Percentiles rank a stretch among this genome's conserved stretches.
Conservation (phyloP, 2,888 invertebrate species). For the Hyppa rectilinea region DNA sequence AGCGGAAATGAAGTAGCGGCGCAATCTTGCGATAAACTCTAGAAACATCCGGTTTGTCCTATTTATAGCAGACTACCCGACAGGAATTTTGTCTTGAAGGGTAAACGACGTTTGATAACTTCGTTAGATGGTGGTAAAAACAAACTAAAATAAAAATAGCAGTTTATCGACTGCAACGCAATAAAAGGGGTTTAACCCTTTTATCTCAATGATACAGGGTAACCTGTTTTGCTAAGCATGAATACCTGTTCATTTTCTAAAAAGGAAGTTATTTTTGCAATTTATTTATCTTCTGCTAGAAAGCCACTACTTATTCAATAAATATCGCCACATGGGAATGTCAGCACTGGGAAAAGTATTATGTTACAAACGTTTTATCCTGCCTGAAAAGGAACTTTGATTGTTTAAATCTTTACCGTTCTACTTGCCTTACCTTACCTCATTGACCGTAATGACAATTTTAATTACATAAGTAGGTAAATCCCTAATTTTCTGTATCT, state of each 20-base stretch:
- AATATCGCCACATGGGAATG: background rate
- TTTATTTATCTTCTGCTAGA: background rate
- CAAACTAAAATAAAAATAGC: background rate
- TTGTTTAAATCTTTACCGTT: constrained; percentile 5
- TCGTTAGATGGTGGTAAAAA: background rate
- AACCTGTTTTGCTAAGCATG: background rate
- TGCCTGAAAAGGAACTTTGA: no score
- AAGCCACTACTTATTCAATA: background rate
- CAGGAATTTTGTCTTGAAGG: background rate
- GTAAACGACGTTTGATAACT: background rate
- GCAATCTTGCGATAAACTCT: constrained; percentile 45
- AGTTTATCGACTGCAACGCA: no score
- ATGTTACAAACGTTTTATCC: no score
- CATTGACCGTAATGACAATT: background rate
- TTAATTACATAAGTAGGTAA: background rate
- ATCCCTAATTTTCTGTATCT: background rate
- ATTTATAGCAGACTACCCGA: constrained; percentile 22
- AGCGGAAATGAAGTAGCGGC: constrained; percentile 38
- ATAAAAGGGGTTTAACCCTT: no score
- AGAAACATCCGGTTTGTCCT: constrained; percentile 26
- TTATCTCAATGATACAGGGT: no score
- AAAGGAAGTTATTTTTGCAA: background rate
- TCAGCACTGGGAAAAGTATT: no score
- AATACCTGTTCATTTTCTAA: no score
- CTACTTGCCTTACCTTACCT: no score